Conservation (phyloP, 2,888 invertebrate genomes). For the Drosophila antonietae region DNA sequence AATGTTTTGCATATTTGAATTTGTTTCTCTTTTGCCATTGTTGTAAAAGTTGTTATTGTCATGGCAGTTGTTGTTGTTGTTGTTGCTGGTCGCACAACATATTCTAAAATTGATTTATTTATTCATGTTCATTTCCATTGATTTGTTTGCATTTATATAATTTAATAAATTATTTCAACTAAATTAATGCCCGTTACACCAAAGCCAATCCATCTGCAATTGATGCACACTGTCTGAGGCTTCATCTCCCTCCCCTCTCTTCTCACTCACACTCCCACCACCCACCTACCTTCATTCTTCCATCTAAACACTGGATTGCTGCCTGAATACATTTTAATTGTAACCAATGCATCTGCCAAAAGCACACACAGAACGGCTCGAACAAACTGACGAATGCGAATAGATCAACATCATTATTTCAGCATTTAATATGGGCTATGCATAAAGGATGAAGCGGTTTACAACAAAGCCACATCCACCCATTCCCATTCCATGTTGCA, state of each 20-base stretch:
- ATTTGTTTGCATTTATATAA: conserved; percentile 69
- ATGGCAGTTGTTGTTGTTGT: conserved; percentile 22
- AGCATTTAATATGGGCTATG: conserved; percentile 11
- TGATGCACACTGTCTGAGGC: conserved; percentile 15
- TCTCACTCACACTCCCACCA: too few relatives aligned
- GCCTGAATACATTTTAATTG: conserved; percentile 40
- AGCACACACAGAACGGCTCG: conserved; percentile 10
- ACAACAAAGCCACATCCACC: conserved; percentile 6
- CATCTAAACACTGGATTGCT: conserved; percentile 12
- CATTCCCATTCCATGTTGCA: background rate
- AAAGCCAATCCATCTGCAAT: conserved; percentile 31
- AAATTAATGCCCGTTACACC: conserved; percentile 60
- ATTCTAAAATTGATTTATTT: conserved; percentile 74
- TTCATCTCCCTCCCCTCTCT: background rate
- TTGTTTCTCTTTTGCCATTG: conserved; percentile 29
- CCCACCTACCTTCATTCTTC: background rate
- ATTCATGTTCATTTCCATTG: conserved; percentile 59
- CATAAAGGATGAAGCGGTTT: conserved; percentile 13
- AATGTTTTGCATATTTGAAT: conserved; percentile 59
- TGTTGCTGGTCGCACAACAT: conserved; percentile 43
- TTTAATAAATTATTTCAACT: conserved; percentile 71
- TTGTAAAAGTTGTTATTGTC: conserved; percentile 11
- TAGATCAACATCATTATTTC: conserved; percentile 33
- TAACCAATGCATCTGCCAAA: conserved; percentile 33
- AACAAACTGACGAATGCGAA: conserved; percentile 10